Evolutionary conservation across 2,888 invertebrate species (phyloP), one percentile per base, ranked within the genome.

Genomic region (Eupithecia exiguata): DNA sequence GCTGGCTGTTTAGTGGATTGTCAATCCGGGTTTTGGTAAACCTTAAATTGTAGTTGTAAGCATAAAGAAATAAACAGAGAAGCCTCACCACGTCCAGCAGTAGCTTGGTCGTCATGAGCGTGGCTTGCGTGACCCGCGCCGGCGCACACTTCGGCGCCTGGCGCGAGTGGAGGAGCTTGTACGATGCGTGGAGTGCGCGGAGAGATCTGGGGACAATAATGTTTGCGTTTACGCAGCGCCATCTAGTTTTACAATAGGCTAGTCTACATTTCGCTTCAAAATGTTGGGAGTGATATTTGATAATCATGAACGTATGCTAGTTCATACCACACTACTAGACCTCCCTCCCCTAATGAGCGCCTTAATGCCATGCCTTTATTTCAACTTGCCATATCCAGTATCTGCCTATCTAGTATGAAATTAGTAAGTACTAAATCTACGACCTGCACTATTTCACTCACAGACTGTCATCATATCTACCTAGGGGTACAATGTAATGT

Each of bases 51-150:
- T 49, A 30, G 30, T n/a, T n/a, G n/a, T n/a, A 43, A 46, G 49
- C n/a, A 6, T 49, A 49, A 0, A 49, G 49, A 18, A 53, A 53
- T 53, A 21, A 53, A 53, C 9, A 9, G 10, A 12, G 21, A 21
- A 21, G 21, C 53, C 58, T 25, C 14, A 58, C 91, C 73, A 98
- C 95, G 88, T 98, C 97, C 74, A 97, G 87, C 0, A 91, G 71
- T 6, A 91, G 80, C 85, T 94, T 94, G 61, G 89, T 88, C 69
- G 89, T 89, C 25, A 88, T 88, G 4, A 94, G 86, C 0, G 89
- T 81, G 0, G 93, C 92, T 21, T 91, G 91, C 0, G 86, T 87
- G 84, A 93, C 89, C 0, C 93, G 86, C 0, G 91, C 92, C 3
- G 84, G 75, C 0, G 93, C 89, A 77, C 94, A 93, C 70, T 88